Base-by-base conservation (phyloP, 1,140 invertebrate species). In the Hyles euphorbiae region DNA sequence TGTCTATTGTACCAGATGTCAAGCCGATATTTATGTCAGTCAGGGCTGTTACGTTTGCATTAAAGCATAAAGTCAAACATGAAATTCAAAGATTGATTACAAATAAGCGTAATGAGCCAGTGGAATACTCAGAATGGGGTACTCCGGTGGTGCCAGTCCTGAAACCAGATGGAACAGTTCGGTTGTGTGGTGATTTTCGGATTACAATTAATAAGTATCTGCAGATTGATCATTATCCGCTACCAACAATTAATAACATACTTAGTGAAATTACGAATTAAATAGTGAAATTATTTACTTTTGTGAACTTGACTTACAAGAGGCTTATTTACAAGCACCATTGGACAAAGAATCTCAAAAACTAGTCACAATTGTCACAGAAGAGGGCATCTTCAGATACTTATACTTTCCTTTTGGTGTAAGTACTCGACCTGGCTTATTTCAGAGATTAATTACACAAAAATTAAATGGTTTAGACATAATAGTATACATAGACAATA, bases 91-190 rank as follows among this genome's bases (percentile, higher is more conserved):
- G 69, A 47, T 57, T 77, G 53, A 22, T 67, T n/a, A 34, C 36
- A 10, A 56, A 61, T 45, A 58, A 63, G 40, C 59, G 67, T 9
- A 63, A 65, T 45, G 63, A 58, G 43, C 61, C 62, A 56, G 56
- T 76, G 53, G 61, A 76, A 50, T 70, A 71, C 63, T 58, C 59
- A 47, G 50, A 70, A 54, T 71, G 74, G 70, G 65, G 78, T 61
- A 68, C 68, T 68, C 73, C 80, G 54, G 60, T 62, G 33, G 56
- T 62, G 11, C 61, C 61, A n/a, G 40, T 62, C 9, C 43, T 62
- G 44, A 62, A 62, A 54, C 12, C 61, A 53, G 46, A 62, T 58
- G 51, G 46, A 3, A 44, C 51, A 9, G 55, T 62, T 32, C 50
- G 61, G 12, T 32, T 62, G 32, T 62, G 61, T 62, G 51, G 55